phyloP scores from a whole-genome alignment of 2,888 invertebrate genomes.

The Ennomos erosarius region DNA sequence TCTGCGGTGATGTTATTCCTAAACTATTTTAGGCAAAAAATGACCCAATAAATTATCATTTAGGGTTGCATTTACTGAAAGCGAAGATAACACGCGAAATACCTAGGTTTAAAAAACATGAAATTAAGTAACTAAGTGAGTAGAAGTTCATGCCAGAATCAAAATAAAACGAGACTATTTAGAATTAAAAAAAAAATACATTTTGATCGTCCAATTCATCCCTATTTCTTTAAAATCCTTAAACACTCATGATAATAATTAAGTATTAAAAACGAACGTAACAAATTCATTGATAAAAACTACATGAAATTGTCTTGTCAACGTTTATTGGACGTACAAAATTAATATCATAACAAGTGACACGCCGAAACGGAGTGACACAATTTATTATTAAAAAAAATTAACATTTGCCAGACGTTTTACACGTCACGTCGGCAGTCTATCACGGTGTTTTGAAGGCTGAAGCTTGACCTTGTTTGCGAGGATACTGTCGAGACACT shows the following conservation, averaged over 20 bases:
- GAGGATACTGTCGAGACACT: no score
- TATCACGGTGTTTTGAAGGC: constrained; percentile 2
- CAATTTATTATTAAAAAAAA: constrained; percentile 16
- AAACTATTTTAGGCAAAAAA: constrained; percentile 49
- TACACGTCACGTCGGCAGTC: not conserved
- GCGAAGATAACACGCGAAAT: no score
- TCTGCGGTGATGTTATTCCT: constrained; percentile 51
- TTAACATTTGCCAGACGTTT: constrained; percentile 10
- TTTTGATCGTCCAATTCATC: no score
- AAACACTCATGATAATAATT: no score
- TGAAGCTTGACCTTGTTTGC: not conserved
- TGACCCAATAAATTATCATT: constrained; percentile 33
- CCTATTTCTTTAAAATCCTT: no score
- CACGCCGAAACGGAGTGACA: constrained; percentile 15
- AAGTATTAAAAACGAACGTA: no score
- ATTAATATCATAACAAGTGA: constrained; percentile 14
- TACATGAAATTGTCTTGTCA: constrained; percentile 14
- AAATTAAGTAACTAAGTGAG: no score
- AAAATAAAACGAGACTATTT: no score
- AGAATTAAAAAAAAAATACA: no score
- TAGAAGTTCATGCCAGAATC: no score
- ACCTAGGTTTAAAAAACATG: no score
- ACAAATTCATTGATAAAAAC: not conserved
- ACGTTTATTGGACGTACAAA: constrained; percentile 7
- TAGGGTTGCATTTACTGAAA: constrained; percentile 3